Evolutionary conservation across 2,797 vertebrate genomes (phyloP), one percentile per base, ranked within the genome.

Genomic region (Epinephelus coioides): DNA sequence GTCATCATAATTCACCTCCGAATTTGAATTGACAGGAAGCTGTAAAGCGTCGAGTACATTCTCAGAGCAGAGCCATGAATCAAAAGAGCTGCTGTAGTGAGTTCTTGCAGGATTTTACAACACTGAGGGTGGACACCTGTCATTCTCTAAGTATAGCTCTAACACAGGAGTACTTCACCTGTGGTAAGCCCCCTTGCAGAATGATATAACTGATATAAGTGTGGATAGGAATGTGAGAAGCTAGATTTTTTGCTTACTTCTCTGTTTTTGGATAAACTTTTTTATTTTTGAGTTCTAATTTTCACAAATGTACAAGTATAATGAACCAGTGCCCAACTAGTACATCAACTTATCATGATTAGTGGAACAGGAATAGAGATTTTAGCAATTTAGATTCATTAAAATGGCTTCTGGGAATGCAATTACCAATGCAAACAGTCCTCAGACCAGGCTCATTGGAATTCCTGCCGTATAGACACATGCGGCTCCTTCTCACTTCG

Each of bases 71-170:
- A 61, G 27, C 59, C 61, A 56, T 89, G 82, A 87, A 86, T 87
- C 76, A 88, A 57, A 74, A 51, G 53, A 68, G 40, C 61, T 57
- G 73, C 30, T 69, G 51, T n/a, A 53, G 47, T 47, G 62, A 59
- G 71, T 54, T 76, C 74, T 49, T 72, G 72, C 49, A 68, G 61
- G 71, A 47, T 79, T 85, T 86, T 90, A 81, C 62, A 80, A 63
- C 72, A 53, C 5, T 25, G 73, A 77, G 88, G 90, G 89, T 76
- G 88, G 84, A 89, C 90, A 86, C 75, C 84, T 92, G 88, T 88
- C 91, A 92, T 66, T 86, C 70, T 72, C 38, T 78, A 91, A 93
- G 89, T 90, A 88, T 79, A 92, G 82, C 83, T 80, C 78, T 72
- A 69, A 77, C 65, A 79, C 69, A 84, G 74, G 73, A 84, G 78